Evolutionary conservation across 2,888 invertebrate species (phyloP), one percentile per base, ranked within the genome.

Genomic region (Stenodema calcarata): DNA sequence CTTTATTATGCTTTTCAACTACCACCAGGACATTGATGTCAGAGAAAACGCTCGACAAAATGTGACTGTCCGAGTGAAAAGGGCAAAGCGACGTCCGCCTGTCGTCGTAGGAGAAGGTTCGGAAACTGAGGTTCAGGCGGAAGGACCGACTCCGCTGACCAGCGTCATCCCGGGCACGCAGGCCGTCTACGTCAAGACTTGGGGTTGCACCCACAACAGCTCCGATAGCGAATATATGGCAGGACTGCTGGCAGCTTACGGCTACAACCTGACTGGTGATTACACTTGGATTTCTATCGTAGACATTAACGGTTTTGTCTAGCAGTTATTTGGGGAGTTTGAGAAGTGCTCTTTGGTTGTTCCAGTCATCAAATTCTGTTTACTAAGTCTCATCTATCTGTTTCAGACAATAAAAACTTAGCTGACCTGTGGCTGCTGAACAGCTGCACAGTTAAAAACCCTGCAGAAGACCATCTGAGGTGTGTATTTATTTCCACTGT

Each of bases 171-270:
- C 93, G 90, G 96, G 97, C 0, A 96, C 96, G 0, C 93, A 93
- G 88, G 94, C 93, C 73, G 94, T 98, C 75, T 97, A 94, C 90
- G 93, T 98, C 0, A 97, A 97, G 92, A 99, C 98, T 87, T 99
- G 98, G 99, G 99, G 99, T 4, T 99, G 99, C 91, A 96, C 98
- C 0, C 99, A 99, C 92, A 99, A 99, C 91, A 98, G 95, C 91
- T 98, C 98, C 0, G 99, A 99, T 91, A 96, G 97, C 0, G 99
- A 99, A 92, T 99, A 99, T 91, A 99, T 99, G 99, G 98, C 98
- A 0, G 99, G 99, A 0, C 95, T 98, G 89, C 92, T 99, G 87
- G 95, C 96, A 0, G 94, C 95, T 0, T 96, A 95, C 90, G 99
- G 98, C 0, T 99, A 98, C 91, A 94, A 93, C 86, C 92, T 98